phyloP scores from a whole-genome alignment of 2,797 vertebrate genomes.

The Todus mexicanus region DNA sequence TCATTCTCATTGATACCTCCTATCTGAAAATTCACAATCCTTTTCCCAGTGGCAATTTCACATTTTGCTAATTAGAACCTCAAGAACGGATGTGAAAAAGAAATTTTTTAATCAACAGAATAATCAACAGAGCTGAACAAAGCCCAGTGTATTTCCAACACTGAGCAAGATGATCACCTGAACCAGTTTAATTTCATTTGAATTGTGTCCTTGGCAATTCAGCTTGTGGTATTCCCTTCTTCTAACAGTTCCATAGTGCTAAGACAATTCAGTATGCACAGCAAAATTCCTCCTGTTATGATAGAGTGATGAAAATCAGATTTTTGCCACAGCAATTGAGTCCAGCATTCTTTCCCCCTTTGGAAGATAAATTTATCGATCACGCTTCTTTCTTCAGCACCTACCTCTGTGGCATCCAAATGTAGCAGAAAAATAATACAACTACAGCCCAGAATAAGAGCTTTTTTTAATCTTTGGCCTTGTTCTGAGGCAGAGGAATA shows the following conservation, averaged over 20 bases:
- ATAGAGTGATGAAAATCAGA: neutral
- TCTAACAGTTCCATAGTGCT: neutral
- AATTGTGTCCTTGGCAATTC: neutral
- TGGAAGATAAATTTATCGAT: neutral
- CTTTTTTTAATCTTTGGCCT: neutral
- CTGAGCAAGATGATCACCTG: neutral
- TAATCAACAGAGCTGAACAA: neutral
- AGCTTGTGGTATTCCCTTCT: neutral
- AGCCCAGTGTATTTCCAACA: neutral
- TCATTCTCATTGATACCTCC: neutral
- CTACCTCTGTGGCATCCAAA: neutral
- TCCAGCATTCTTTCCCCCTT: slow-evolving; percentile 2
- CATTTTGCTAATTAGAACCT: slow-evolving; percentile 13
- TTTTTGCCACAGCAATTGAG: slow-evolving; percentile 6
- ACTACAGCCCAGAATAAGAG: neutral
- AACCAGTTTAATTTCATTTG: neutral
- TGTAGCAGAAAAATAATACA: neutral
- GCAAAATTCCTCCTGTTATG: neutral
- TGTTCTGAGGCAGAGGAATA: neutral
- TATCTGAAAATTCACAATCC: neutral
- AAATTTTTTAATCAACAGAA: neutral
- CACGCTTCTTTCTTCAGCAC: neutral
- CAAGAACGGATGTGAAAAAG: neutral
- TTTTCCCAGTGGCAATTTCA: neutral
- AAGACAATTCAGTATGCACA: neutral